Conservation (phyloP, 2,797 vertebrate species). For the Eidolon dupreanum region DNA sequence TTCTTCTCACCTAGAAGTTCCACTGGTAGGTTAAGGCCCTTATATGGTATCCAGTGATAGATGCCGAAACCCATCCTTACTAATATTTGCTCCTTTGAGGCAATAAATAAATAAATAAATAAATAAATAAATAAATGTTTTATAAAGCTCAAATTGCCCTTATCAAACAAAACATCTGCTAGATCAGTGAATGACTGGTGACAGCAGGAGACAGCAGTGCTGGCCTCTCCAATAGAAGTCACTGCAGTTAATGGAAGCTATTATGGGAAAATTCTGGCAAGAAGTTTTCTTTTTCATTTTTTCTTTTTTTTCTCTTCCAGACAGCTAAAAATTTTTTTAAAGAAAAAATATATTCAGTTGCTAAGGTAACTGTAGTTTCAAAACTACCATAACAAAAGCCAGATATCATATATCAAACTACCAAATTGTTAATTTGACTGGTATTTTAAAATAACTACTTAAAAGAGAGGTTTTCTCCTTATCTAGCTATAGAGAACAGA, state of each 20-base stretch:
- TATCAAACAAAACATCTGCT: slow-evolving; percentile 85
- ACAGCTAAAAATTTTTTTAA: slow-evolving; percentile 76
- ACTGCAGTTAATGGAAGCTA: slow-evolving; percentile 85
- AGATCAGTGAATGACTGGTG: slow-evolving; percentile 84
- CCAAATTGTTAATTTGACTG: slow-evolving; percentile 83
- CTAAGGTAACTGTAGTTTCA: slow-evolving; percentile 86
- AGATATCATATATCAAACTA: slow-evolving; percentile 82
- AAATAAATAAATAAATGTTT: slow-evolving; percentile 74
- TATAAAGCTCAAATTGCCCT: slow-evolving; percentile 82
- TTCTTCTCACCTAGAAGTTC: slow-evolving; percentile 51
- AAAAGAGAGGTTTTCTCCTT: slow-evolving; percentile 72
- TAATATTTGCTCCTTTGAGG: slow-evolving; percentile 78
- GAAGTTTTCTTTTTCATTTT: slow-evolving; percentile 75
- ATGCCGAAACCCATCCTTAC: slow-evolving; percentile 71
- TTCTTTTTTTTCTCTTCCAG: slow-evolving; percentile 58
- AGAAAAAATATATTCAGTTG: slow-evolving; percentile 84
- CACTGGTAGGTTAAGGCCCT: slow-evolving; percentile 44
- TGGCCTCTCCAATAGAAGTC: slow-evolving; percentile 83
- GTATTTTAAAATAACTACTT: slow-evolving; percentile 79
- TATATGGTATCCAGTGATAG: slow-evolving; percentile 54
- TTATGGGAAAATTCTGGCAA: slow-evolving; percentile 86
- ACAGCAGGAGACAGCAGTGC: slow-evolving; percentile 83
- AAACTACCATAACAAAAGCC: slow-evolving; percentile 85
- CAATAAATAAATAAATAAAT: slow-evolving; percentile 51
- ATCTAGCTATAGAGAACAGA: slow-evolving; percentile 30